A percentile compares a stretch with the other conserved stretches of the same genome.
These are phyloP conservation scores for Craniophora ligustri DNA, from an alignment of 2,888 invertebrate genomes.

Conservation along the genomic window DNA sequence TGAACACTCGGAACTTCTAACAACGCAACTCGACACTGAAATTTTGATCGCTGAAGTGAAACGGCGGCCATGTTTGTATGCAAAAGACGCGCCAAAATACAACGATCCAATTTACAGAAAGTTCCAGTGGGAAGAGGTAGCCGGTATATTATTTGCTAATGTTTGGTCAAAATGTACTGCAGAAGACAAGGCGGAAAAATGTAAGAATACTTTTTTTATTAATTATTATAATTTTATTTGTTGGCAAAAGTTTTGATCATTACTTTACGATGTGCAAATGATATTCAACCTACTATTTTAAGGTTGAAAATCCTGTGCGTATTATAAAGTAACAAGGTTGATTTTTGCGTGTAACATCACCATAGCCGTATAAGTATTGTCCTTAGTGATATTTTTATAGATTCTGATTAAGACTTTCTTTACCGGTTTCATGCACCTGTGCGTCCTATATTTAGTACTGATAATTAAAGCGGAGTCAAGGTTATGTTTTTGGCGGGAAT, in stretches of 20 bases:
- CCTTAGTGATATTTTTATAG: too few relatives aligned
- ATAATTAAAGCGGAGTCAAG: too few relatives aligned
- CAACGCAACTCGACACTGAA: slow-evolving; percentile 4
- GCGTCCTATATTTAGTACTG: too few relatives aligned
- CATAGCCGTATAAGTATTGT: not conserved
- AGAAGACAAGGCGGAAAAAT: slow-evolving; percentile 7
- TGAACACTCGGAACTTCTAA: not conserved
- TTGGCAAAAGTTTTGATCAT: too few relatives aligned
- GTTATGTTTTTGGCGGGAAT: too few relatives aligned
- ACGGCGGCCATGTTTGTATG: slow-evolving; percentile 16
- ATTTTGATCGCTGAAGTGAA: slow-evolving; percentile 26
- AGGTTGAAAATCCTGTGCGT: not conserved
- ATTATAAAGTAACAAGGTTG: not conserved
- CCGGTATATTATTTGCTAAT: slow-evolving; percentile 1
- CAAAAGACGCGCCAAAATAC: not conserved
- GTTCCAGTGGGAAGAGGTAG: slow-evolving; percentile 9
- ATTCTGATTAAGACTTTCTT: too few relatives aligned
- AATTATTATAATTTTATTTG: too few relatives aligned
- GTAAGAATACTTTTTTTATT: too few relatives aligned
- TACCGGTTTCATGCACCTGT: too few relatives aligned
- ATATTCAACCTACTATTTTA: too few relatives aligned
- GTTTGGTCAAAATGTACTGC: slow-evolving; percentile 3
- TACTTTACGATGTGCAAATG: too few relatives aligned
- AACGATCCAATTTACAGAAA: slow-evolving; percentile 10
- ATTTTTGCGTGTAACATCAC: not conserved